Percentiles rank a stretch among this genome's conserved stretches.
These are phyloP conservation scores for Psammodynastes pulverulentus DNA, from an alignment of 2,113 vertebrate species.

Conservation along the genomic window DNA sequence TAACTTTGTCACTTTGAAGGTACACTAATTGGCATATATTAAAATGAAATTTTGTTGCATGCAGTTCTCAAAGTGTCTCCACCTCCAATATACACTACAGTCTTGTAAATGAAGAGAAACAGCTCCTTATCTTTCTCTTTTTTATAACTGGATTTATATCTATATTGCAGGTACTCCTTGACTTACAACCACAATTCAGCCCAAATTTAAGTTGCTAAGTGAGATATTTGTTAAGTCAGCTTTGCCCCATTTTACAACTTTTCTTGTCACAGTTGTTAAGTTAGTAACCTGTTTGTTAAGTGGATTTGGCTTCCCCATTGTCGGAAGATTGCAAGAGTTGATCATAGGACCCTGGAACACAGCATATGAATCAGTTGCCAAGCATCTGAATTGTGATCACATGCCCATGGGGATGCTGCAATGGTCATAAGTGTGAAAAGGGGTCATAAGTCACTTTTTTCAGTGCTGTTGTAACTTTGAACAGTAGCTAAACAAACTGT, in stretches of 20 bases:
- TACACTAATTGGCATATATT: too few species aligned
- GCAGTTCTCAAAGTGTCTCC: too few species aligned
- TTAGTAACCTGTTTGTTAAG: background rate
- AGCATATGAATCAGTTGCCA: background rate
- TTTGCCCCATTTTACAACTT: background rate
- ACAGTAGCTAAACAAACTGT: background rate
- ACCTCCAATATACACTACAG: too few species aligned
- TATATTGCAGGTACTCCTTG: background rate
- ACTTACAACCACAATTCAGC: background rate
- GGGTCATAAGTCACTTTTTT: background rate
- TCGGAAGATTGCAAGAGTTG: background rate
- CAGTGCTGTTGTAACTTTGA: background rate
- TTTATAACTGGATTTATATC: background rate
- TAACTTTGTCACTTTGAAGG: too few species aligned
- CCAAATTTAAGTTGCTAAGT: background rate
- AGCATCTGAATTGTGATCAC: background rate
- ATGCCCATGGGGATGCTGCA: background rate
- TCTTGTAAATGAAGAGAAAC: background rate
- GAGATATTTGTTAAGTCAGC: background rate
- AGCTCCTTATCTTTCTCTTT: background rate
- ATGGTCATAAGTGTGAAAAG: background rate
- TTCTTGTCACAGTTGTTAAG: background rate
- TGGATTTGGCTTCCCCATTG: background rate
- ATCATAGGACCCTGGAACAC: background rate
- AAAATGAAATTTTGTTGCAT: too few species aligned